These are phyloP conservation scores for Deilephila porcellus DNA, from an alignment of 2,888 invertebrate species.

Conservation along the genomic window DNA sequence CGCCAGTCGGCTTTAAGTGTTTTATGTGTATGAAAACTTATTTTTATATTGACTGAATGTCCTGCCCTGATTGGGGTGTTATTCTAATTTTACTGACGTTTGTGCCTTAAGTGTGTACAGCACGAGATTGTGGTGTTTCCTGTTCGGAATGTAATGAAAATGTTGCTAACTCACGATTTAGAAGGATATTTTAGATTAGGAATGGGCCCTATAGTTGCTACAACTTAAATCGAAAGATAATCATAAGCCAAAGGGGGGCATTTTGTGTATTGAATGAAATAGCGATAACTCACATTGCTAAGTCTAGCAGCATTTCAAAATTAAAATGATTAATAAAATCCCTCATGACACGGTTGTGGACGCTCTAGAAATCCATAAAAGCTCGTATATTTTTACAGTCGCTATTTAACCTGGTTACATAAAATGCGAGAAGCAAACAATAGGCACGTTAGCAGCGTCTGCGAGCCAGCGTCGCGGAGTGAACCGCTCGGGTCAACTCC, in stretches of 20 bases:
- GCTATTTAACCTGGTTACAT: conserved; percentile 1
- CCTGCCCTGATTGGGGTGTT: neutral
- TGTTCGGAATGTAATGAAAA: neutral
- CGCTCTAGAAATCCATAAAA: neutral
- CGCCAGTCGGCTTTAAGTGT: conserved; percentile 28
- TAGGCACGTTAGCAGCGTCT: neutral
- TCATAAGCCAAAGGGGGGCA: no score
- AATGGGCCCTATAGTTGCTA: no score
- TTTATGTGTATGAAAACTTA: conserved; percentile 31
- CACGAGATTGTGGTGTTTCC: conserved; percentile 17
- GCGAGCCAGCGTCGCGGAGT: neutral
- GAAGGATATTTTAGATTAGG: neutral
- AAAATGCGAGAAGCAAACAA: conserved; percentile 13
- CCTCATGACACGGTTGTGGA: neutral
- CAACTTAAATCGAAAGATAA: no score
- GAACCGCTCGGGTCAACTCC: conserved; percentile 9
- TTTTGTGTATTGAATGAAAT: no score
- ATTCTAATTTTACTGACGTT: conserved; percentile 7
- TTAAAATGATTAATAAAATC: no score
- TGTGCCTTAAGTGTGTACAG: neutral
- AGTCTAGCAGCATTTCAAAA: no score
- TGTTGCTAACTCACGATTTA: neutral
- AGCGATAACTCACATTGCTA: no score
- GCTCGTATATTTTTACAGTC: neutral
- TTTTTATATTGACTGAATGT: conserved; percentile 27